Conservation (phyloP, 2,888 invertebrate species). For the Scaptomyza cyrtandrae region DNA sequence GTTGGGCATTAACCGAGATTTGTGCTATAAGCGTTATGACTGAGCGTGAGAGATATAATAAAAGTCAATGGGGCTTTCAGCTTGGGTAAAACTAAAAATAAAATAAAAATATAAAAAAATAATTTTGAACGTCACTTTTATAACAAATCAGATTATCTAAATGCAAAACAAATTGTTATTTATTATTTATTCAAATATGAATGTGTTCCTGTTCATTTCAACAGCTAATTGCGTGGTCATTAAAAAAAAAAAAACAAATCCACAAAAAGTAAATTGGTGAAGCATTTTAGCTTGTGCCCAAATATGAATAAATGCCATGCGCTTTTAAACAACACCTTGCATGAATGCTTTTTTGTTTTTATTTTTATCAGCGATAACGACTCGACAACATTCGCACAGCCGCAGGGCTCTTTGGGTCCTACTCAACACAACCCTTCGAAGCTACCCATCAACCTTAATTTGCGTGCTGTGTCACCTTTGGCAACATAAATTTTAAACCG, state of each 20-base stretch:
- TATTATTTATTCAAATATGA: background rate
- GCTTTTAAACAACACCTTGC: constrained; percentile 66
- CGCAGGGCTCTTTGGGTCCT: constrained; percentile 35
- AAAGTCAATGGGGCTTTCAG: background rate
- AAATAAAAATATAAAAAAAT: too few species aligned
- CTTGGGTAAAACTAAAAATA: background rate
- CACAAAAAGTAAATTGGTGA: background rate
- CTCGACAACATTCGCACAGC: constrained; percentile 75
- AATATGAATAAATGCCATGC: constrained; percentile 55
- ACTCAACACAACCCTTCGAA: constrained; percentile 10
- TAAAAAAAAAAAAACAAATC: constrained; percentile 7
- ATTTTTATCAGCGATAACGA: constrained; percentile 51
- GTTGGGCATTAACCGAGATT: constrained; percentile 75
- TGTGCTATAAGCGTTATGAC: constrained; percentile 27
- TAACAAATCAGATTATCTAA: background rate
- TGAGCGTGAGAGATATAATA: background rate
- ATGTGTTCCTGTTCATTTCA: constrained; percentile 39
- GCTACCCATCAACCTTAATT: constrained; percentile 48
- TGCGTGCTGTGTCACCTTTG: constrained; percentile 73
- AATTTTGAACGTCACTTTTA: too few species aligned
- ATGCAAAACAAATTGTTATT: background rate
- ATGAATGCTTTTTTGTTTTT: constrained; percentile 7
- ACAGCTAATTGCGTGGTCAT: constrained; percentile 60
- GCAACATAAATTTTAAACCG: constrained; percentile 68
- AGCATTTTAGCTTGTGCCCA: constrained; percentile 25